Evolutionary conservation across 2,888 invertebrate species (phyloP), one percentile per base, ranked within the genome.

Genomic region (Netelia virgata): DNA sequence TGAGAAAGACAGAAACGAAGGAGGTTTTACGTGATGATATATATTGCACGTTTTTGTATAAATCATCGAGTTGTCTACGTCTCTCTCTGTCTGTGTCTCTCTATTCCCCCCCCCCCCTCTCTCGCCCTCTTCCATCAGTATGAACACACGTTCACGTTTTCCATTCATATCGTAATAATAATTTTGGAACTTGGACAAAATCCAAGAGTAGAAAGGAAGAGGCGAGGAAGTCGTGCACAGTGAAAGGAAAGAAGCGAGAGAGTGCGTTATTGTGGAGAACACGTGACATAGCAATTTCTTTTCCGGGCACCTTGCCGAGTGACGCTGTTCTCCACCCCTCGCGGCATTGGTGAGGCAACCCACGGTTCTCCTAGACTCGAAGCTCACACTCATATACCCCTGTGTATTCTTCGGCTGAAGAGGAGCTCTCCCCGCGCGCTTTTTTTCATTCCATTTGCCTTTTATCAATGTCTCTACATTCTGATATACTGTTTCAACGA

Each of bases 281-380:
- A 55, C 72, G 72, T 72, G 79, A 79, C 79, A 66, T 47, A 55
- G 79, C 79, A 79, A 79, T 79, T 79, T 79, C 79, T 70, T 79
- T 73, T 73, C 57, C 66, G 79, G 79, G 79, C 79, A 79, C 64
- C 72, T 57, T 79, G 79, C 79, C 79, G 79, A 79, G 72, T 14
- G 47, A 47, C 11, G 63, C 79, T 55, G 36, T 63, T 79, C 47
- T 79, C 47, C 63, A 64, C 72, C 64, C 72, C 79, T 64, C 41
- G 53, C 79, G 72, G 57, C 57, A 28, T 76, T 55, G 57, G 43
- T 16, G 68, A 43, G 18, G 18, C 43, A 28, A 57, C 41, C 53
- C 76, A 20, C 76, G 68, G 47, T 68, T 77, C 53, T 68, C 57
- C 57, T n/a, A 68, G 14, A 47, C 47, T 23, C 59, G 8, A 23